These are phyloP conservation scores for Cheilosia pagana DNA, from an alignment of 2,888 invertebrate genomes.

Conservation along the genomic window DNA sequence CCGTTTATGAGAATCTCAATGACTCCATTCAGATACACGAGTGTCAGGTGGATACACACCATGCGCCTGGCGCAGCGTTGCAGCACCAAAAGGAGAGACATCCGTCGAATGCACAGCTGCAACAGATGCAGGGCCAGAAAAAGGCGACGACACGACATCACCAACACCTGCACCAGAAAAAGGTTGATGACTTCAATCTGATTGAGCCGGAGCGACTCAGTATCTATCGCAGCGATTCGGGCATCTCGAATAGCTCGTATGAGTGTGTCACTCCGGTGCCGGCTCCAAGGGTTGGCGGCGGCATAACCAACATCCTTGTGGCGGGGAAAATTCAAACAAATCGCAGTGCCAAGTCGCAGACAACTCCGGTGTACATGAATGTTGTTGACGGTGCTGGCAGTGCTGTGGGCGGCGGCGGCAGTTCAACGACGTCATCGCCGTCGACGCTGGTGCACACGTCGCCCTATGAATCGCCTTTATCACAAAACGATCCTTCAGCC, in stretches of 20 bases:
- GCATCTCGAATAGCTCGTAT: slow-evolving; percentile 84
- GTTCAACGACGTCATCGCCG: slow-evolving; percentile 74
- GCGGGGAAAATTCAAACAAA: slow-evolving; percentile 60
- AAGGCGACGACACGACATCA: slow-evolving; percentile 67
- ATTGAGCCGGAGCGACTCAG: slow-evolving; percentile 82
- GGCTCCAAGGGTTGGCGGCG: slow-evolving; percentile 84
- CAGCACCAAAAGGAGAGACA: slow-evolving; percentile 60
- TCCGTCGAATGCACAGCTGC: slow-evolving; percentile 53
- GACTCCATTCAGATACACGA: slow-evolving; percentile 88
- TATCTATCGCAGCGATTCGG: slow-evolving; percentile 83
- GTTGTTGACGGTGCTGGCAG: slow-evolving; percentile 46
- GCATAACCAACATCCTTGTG: slow-evolving; percentile 33
- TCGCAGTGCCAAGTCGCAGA: slow-evolving; percentile 58
- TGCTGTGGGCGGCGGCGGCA: slow-evolving; percentile 44
- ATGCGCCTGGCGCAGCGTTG: slow-evolving; percentile 70
- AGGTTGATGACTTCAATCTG: slow-evolving; percentile 79
- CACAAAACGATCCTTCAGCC: slow-evolving; percentile 77
- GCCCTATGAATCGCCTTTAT: slow-evolving; percentile 80
- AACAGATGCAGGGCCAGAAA: slow-evolving; percentile 60
- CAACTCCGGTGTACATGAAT: slow-evolving; percentile 73
- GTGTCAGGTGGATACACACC: slow-evolving; percentile 78
- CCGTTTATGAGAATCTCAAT: slow-evolving; percentile 87
- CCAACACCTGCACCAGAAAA: slow-evolving; percentile 76
- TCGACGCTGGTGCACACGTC: slow-evolving; percentile 79
- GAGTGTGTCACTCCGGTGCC: slow-evolving; percentile 85